Evolutionary conservation across 2,113 vertebrate genomes (phyloP).

Genomic region (Xiphias gladius): DNA sequence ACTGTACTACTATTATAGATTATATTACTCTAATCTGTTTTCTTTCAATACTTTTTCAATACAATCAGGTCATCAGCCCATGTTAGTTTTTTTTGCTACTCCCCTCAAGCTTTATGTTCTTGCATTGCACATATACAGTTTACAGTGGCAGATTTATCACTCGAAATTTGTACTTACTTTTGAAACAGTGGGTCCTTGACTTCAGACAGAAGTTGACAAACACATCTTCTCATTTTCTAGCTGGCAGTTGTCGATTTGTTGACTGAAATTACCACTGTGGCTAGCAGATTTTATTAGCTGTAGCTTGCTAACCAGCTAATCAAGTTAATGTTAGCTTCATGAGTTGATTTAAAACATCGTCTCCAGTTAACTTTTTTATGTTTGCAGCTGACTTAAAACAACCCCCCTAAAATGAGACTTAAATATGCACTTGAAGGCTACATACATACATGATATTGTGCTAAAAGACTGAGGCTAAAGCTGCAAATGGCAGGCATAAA

Average conservation of each 20-base stretch:
- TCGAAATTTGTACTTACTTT: no score
- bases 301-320: neutral
- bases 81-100: neutral
- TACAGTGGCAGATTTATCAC: neutral
- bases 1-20: neutral
- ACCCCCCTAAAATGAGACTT: neutral
- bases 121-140: neutral
- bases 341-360: neutral
- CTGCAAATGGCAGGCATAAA: neutral
- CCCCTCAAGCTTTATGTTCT: neutral
- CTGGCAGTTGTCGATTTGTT: neutral
- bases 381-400: neutral
- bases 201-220: neutral
- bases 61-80: neutral
- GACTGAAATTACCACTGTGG: neutral
- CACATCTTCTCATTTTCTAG: neutral
- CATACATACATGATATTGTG: neutral
- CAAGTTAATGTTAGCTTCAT: neutral
- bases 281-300: neutral
- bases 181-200: neutral
- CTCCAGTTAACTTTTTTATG: neutral
- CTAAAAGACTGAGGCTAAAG: conserved; percentile 1
- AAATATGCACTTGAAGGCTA: neutral
- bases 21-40: neutral
- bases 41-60: neutral